Conservation (phyloP, 1,140 invertebrate species). For the Eueides isabella region DNA sequence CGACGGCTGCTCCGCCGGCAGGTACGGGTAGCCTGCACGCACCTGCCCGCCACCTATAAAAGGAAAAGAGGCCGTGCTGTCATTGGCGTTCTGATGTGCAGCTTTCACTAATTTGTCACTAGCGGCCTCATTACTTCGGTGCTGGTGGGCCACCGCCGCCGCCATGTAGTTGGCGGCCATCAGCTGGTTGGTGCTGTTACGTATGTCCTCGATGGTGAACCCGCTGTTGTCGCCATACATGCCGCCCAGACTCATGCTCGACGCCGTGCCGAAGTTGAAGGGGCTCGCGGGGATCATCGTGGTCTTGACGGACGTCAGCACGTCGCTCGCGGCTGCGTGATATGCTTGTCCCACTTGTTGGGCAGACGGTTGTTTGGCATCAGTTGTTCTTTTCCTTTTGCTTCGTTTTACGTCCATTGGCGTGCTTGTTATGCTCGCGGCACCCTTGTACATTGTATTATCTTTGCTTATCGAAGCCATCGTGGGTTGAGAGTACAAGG, state of each 20-base stretch:
- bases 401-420: slow-evolving; percentile 58
- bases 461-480: slow-evolving; percentile 62
- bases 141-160: slow-evolving; percentile 79
- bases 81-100: slow-evolving; percentile 73
- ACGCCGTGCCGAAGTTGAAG: slow-evolving; percentile 86
- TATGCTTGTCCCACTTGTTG: slow-evolving; percentile 80
- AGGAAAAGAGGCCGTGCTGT: slow-evolving; percentile 74
- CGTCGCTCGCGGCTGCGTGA: slow-evolving; percentile 54
- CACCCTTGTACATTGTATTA: slow-evolving; percentile 60
- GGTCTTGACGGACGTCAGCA: slow-evolving; percentile 74
- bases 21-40: slow-evolving; percentile 83
- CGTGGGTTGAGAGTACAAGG: slow-evolving; percentile 61
- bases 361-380: slow-evolving; percentile 82
- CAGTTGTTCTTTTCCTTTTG: slow-evolving; percentile 65
- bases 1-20: slow-evolving; percentile 83
- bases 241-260: slow-evolving; percentile 80
- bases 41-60: slow-evolving; percentile 82
- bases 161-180: slow-evolving; percentile 83
- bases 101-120: slow-evolving; percentile 79
- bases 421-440: slow-evolving; percentile 41
- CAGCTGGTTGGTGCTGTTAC: slow-evolving; percentile 82
- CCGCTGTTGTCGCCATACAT: slow-evolving; percentile 84
- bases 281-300: slow-evolving; percentile 86
- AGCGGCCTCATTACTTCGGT: slow-evolving; percentile 64
- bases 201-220: slow-evolving; percentile 85